Base-by-base conservation (phyloP, 2,113 vertebrate genomes). In the Nanger granti region DNA sequence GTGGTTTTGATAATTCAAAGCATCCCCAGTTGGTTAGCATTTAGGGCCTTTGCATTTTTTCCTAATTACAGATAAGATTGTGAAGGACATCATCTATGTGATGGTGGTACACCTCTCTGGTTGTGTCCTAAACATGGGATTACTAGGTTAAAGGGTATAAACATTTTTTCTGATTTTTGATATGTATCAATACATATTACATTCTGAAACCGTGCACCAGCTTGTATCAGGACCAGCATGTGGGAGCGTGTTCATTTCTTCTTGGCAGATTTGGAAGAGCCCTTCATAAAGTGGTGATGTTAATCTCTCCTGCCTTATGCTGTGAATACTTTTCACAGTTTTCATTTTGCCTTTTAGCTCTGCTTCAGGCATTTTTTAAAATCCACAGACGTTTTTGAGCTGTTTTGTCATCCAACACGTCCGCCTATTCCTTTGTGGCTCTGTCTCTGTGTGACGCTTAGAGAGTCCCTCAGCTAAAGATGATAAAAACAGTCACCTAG, bases 341-440 rank as follows among this genome's bases (percentile, higher is more conserved):
- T 94, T 26, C 79, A 47, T 69, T 66, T 95, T 69, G 41, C 86
- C n/a, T 47, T 49, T 15, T 20, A n/a, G 69, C 47, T 94, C 94
- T 94, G 80, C 49, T 83, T 34, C 31, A 29, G 47, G 49, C 34
- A 3, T 60, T 86, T 94, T 92, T 76, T 44, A 18, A 76, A 66
- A 64, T 57, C 29, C 55, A 92, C 14, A 76, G 62, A 57, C 13
- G 20, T 84, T 85, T 82, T 95, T 88, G 37, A 80, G 79, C 57
- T 47, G 37, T 94, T 93, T 59, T 54, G 62, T 59, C 62, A 60
- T 84, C 55, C 26, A 29, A 24, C 13, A 14, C 7, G 54, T 66
- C 85, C 31, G 4, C 80, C 9, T 92, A 10, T 79, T 91, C 59
- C 55, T 87, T 52, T 20, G 47, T 64, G 85, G 26, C 87, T 60